Evolutionary conservation across 2,113 vertebrate genomes (phyloP), one percentile per base, ranked within the genome.

Genomic region (Spermophilus dauricus): DNA sequence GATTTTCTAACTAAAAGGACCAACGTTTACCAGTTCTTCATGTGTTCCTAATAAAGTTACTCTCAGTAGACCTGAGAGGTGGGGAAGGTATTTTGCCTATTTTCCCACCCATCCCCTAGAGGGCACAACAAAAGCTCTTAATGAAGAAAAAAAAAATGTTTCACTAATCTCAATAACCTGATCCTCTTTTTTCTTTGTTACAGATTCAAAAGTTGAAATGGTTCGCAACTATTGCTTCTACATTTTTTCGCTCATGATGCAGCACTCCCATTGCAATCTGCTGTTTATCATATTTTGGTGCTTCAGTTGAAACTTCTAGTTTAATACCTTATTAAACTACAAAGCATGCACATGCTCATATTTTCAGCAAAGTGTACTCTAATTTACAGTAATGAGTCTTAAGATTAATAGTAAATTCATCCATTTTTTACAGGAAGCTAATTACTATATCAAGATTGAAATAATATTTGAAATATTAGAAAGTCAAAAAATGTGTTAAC

Each of bases 371-470:
- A 56, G 32, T 63, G 63, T 10, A 37, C 69, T 92, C 32, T 26
- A 93, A 37, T n/a, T 63, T 81, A 90, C 70, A 86, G 8, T 6
- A 69, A n/a, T 89, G 26, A 84, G 22, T 86, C 77, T 56, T 89
- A 81, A 94, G 12, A 63, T 95, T 63, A 42, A 32, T 87, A 63
- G 34, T 90, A 77, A 94, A 87, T 87, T 87, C 17, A 91, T 28
- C 32, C 30, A 87, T 58, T 34, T 39, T 95, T 87, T 65, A 76
- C 28, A 89, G 17, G 4, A 13, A 93, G 3, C 6, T 63, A 22
- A 58, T 67, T 80, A 67, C 14, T 72, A 39, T 8, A 89, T 65
- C 56, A 85, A 76, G 34, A 69, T 61, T 63, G 51, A 89, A 32
- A 48, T 80, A 42, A 87, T 67, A 39, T 95, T 13, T 94, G 45